Evolutionary conservation across 2,888 invertebrate genomes (phyloP).

Genomic region (Monoplex corrugatus): DNA sequence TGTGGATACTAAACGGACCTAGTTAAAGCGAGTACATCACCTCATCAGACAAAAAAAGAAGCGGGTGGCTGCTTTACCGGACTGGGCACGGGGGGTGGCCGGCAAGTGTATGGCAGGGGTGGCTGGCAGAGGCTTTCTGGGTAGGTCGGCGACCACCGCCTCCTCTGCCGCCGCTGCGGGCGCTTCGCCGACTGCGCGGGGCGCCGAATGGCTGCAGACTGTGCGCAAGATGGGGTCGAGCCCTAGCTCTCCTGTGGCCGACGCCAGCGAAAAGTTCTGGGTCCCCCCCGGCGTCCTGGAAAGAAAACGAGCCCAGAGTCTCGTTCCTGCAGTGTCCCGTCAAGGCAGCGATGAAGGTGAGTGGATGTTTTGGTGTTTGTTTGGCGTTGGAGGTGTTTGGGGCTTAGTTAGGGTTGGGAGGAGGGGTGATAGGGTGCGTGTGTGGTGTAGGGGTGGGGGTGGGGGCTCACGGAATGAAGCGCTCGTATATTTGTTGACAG

Average conservation of each 20-base stretch:
- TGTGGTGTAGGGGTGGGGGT: no score
- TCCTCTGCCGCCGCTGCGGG: conserved; percentile 16
- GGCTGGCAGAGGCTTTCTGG: conserved; percentile 48
- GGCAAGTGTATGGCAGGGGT: conserved; percentile 58
- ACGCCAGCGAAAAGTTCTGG: conserved; percentile 77
- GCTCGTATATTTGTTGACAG: no score
- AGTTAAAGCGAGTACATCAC: no score
- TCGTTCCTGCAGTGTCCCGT: conserved; percentile 70
- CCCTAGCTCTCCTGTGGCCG: conserved; percentile 74
- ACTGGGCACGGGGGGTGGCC: no score
- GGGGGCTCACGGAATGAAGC: no score
- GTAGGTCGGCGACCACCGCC: conserved; percentile 42
- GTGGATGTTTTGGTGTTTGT: conserved; percentile 17
- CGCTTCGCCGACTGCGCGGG: conserved; percentile 59
- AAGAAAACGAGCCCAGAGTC: conserved; percentile 76
- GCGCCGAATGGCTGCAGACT: conserved; percentile 65
- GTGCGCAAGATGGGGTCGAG: conserved; percentile 73
- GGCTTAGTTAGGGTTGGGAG: no score
- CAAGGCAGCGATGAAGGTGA: conserved; percentile 74
- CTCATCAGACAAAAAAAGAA: neutral
- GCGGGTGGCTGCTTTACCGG: neutral
- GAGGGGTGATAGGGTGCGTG: no score
- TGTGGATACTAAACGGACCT: neutral
- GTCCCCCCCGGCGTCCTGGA: conserved; percentile 77
- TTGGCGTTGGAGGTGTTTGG: no score